Base-by-base conservation (phyloP, 2,113 vertebrate species). In the Meleagris gallopavo region DNA sequence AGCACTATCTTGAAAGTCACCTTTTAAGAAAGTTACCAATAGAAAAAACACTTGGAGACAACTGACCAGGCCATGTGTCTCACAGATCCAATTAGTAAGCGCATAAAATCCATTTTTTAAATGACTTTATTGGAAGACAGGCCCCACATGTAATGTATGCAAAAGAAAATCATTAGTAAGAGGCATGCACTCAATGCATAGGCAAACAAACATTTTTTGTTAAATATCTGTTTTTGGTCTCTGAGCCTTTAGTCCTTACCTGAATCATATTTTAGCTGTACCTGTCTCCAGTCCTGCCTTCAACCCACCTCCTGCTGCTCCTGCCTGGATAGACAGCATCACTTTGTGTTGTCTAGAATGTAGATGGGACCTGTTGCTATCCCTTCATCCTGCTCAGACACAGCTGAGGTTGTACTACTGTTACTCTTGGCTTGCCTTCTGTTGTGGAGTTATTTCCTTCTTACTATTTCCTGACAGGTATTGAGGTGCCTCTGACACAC, bases 301-400 rank as follows among this genome's bases (percentile, higher is more conserved):
- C 17, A 67, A 4, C 27, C 60, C 52, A 61, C 5, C n/a, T 87
- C 30, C 22, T 80, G 21, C 27, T 81, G 73, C 5, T 86, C 71
- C 1, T 2, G 4, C 41, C 76, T 2, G 36, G 11, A 38, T 21
- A 3, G 55, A 62, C 3, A 6, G 0, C 1, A 21, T 34, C 30
- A 36, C n/a, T 77, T 20, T 18, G 55, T 8, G 40, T 60, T 25
- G n/a, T 9, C 34, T 66, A 36, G 15, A 25, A 15, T 67, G 25
- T 34, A 71, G 71, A 78, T 1, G 2, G 16, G 25, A 55, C 14
- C 18, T 83, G 19, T 32, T 57, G 54, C 38, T 86, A 29, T 19
- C 16, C 16, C 29, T 13, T 13, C 21, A 29, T 2, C 50, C 61
- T 32, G 30, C 34, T 64, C n/a, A 82, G 36, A 46, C 4, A n/a